These are phyloP conservation scores for Notolabrus celidotus DNA, from an alignment of 2,797 vertebrate genomes.

Conservation along the genomic window DNA sequence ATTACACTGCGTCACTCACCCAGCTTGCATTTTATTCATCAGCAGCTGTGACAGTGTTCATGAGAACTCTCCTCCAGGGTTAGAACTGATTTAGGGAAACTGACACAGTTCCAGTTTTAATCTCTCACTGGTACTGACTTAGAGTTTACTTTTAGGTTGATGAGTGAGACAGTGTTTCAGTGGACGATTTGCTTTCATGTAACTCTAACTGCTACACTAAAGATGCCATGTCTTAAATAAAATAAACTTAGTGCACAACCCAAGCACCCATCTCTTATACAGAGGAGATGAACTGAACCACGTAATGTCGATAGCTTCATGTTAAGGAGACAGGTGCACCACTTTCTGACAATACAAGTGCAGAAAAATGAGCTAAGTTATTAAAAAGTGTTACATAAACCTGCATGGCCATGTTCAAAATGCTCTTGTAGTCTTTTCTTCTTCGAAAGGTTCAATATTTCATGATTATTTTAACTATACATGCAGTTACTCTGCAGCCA, in stretches of 20 bases:
- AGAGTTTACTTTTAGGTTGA: slow-evolving; percentile 5
- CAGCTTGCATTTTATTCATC: slow-evolving; percentile 29
- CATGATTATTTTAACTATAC: slow-evolving; percentile 31
- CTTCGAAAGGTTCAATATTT: slow-evolving; percentile 25
- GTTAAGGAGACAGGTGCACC: not conserved
- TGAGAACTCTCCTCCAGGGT: slow-evolving; percentile 12
- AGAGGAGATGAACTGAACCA: not conserved
- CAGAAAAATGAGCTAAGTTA: not conserved
- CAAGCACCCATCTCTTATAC: not conserved
- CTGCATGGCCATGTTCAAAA: not conserved
- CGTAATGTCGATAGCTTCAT: not conserved
- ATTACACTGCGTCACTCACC: not conserved
- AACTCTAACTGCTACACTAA: slow-evolving; percentile 11
- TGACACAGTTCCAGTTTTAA: slow-evolving; percentile 43
- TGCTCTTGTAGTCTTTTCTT: not conserved
- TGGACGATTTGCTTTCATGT: slow-evolving; percentile 14
- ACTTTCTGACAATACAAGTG: too few relatives aligned
- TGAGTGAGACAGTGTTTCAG: slow-evolving; percentile 22
- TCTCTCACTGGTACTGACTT: slow-evolving; percentile 24
- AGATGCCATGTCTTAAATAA: slow-evolving; percentile 19
- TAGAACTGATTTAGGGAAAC: slow-evolving; percentile 26
- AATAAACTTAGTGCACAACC: not conserved
- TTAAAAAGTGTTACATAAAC: slow-evolving; percentile 13
- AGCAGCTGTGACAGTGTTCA: slow-evolving; percentile 11
- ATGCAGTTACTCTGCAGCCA: not conserved